phyloP scores from a whole-genome alignment of 2,797 vertebrate genomes.

The Hephaestus fuliginosus region DNA sequence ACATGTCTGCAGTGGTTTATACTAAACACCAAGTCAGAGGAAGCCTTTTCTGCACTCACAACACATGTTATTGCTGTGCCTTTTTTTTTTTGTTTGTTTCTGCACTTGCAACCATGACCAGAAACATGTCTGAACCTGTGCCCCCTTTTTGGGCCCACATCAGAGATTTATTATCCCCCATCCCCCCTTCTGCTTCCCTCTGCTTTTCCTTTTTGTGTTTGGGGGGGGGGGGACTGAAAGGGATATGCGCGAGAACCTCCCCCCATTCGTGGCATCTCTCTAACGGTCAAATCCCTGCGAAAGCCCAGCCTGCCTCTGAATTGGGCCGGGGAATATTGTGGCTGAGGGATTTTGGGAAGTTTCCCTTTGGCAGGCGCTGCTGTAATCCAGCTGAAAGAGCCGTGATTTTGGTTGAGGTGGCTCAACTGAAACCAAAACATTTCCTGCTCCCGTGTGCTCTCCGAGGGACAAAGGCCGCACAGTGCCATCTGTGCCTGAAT shows the following conservation, averaged over 20 bases:
- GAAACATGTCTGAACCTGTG: constrained; percentile 69
- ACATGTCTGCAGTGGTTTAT: background rate
- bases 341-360: constrained; percentile 19
- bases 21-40: background rate
- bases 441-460: constrained; percentile 3
- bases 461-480: constrained; percentile 12
- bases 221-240: constrained; percentile 50
- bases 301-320: constrained; percentile 35
- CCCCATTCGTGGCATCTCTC: constrained; percentile 38
- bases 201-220: constrained; percentile 59
- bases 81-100: background rate
- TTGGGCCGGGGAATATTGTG: constrained; percentile 3
- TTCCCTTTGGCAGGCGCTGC: background rate
- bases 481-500: constrained; percentile 1
- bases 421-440: constrained; percentile 26
- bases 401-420: background rate
- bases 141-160: constrained; percentile 51
- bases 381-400: constrained; percentile 4
- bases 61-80: background rate
- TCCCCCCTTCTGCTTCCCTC: constrained; percentile 36
- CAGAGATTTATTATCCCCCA: constrained; percentile 58
- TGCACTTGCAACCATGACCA: constrained; percentile 30
- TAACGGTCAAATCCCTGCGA: constrained; percentile 28
- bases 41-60: background rate
- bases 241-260: constrained; percentile 56